These are phyloP conservation scores for Plusia festucae DNA, from an alignment of 2,888 invertebrate species.

Conservation along the genomic window DNA sequence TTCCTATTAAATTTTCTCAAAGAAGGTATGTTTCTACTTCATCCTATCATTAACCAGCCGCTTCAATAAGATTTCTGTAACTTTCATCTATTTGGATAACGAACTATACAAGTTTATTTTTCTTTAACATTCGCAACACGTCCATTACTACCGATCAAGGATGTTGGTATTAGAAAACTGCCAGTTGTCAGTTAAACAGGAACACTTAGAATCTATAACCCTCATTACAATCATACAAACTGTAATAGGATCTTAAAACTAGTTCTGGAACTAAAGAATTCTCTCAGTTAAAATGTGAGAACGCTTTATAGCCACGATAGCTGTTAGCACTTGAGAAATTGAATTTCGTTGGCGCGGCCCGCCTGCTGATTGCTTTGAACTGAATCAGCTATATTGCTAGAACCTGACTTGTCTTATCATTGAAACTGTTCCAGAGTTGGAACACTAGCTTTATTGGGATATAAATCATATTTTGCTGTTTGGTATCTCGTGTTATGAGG, in stretches of 20 bases:
- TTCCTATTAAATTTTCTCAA: too few species aligned
- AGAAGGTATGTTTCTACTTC: too few species aligned
- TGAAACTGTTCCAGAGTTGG: slow-evolving; percentile 23
- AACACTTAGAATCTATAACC: slow-evolving; percentile 45
- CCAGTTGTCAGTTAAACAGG: slow-evolving; percentile 1
- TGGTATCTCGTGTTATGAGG: neutral
- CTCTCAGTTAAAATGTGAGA: slow-evolving; percentile 53
- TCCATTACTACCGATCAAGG: slow-evolving; percentile 21
- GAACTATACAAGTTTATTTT: slow-evolving; percentile 19
- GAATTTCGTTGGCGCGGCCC: slow-evolving; percentile 60
- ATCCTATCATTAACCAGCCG: too few species aligned
- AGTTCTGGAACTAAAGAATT: slow-evolving; percentile 35
- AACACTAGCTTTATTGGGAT: slow-evolving; percentile 13
- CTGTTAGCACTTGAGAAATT: slow-evolving; percentile 63
- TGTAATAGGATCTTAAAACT: slow-evolving; percentile 49
- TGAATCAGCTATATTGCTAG: slow-evolving; percentile 60
- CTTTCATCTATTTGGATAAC: slow-evolving; percentile 18
- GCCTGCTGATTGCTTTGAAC: slow-evolving; percentile 62
- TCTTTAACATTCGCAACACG: slow-evolving; percentile 30
- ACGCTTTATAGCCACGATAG: slow-evolving; percentile 44
- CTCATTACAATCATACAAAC: slow-evolving; percentile 34
- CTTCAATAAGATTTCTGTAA: slow-evolving; percentile 10
- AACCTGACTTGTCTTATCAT: slow-evolving; percentile 50
- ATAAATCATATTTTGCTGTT: slow-evolving; percentile 16
- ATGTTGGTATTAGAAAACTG: slow-evolving; percentile 3